These are phyloP conservation scores for Hippasteria phrygiana DNA, from an alignment of 53 echinoderm and acorn worm genomes.

Conservation along the genomic window DNA sequence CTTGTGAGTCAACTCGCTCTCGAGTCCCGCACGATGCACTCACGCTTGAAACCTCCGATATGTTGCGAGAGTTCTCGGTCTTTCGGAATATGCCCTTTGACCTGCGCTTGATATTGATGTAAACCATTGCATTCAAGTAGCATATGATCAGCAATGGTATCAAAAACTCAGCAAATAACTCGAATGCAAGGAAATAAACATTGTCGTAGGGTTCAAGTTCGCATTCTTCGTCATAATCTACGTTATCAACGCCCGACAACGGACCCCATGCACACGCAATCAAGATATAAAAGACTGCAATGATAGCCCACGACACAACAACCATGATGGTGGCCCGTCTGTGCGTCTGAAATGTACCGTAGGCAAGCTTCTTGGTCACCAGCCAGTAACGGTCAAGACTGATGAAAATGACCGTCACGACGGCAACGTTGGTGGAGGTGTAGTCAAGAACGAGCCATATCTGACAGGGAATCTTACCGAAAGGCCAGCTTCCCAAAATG, in stretches of 20 bases:
- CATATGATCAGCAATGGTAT: constrained; percentile 73
- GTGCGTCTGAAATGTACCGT: constrained; percentile 72
- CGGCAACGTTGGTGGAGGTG: constrained; percentile 69
- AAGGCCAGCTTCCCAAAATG: constrained; percentile 61
- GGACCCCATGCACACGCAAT: constrained; percentile 74
- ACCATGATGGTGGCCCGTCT: constrained; percentile 51
- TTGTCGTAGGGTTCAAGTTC: constrained; percentile 73
- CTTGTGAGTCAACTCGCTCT: not conserved
- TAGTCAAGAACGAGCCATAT: constrained; percentile 77
- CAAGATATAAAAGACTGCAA: constrained; percentile 51
- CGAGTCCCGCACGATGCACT: not conserved
- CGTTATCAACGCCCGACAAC: constrained; percentile 20
- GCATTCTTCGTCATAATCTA: constrained; percentile 75
- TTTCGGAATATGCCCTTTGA: constrained; percentile 71
- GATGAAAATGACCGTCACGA: constrained; percentile 78
- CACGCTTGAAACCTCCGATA: not conserved
- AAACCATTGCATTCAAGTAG: constrained; percentile 73
- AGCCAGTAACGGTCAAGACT: constrained; percentile 96
- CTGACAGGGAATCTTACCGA: constrained; percentile 73
- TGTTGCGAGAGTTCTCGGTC: not conserved
- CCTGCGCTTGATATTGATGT: constrained; percentile 77
- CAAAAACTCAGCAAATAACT: constrained; percentile 71
- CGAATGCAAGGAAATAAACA: constrained; percentile 53
- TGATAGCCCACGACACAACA: constrained; percentile 58
- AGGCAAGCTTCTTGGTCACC: constrained; percentile 82